A percentile compares a stretch with the other conserved stretches of the same genome.
Conservation (phyloP, 1,140 invertebrate species). For the Aporrectodea caliginosa region DNA sequence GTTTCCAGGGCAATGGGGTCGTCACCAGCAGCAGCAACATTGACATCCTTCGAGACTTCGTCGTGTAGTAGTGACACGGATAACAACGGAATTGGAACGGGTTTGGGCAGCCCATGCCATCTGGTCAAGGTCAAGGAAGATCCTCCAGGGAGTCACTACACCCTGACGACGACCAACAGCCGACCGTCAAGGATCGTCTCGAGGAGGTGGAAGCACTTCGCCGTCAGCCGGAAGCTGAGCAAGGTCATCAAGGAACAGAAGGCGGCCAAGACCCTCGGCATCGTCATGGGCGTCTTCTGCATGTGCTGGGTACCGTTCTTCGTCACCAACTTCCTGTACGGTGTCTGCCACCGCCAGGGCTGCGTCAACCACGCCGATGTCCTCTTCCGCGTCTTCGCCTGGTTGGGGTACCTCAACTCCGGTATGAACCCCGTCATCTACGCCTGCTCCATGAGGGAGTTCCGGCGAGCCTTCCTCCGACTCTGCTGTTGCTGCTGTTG, state of each 20-base stretch:
- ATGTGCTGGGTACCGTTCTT: conserved; percentile 41
- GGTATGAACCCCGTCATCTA: conserved; percentile 97
- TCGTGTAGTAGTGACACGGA: neutral
- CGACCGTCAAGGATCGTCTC: conserved; percentile 18
- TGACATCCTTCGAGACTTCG: neutral
- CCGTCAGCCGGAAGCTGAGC: conserved; percentile 79
- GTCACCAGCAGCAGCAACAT: neutral
- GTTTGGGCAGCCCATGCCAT: neutral
- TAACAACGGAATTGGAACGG: neutral
- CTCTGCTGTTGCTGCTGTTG: conserved; percentile 33
- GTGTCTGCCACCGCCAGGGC: conserved; percentile 23
- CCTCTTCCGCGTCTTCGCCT: conserved; percentile 55
- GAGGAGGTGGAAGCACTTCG: conserved; percentile 33
- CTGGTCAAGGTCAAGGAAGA: too few relatives aligned
- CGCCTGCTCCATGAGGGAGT: conserved; percentile 92
- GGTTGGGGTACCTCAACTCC: conserved; percentile 67
- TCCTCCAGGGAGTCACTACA: neutral
- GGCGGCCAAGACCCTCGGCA: conserved; percentile 56
- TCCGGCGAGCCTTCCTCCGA: conserved; percentile 66
- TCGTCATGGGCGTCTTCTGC: conserved; percentile 40
- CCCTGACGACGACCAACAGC: neutral
- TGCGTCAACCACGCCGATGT: conserved; percentile 27
- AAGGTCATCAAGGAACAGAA: conserved; percentile 64
- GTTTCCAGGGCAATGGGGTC: too few relatives aligned
- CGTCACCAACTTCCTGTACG: conserved; percentile 36